Conservation (phyloP, 2,797 vertebrate genomes). For the Lagothrix lagotricha region DNA sequence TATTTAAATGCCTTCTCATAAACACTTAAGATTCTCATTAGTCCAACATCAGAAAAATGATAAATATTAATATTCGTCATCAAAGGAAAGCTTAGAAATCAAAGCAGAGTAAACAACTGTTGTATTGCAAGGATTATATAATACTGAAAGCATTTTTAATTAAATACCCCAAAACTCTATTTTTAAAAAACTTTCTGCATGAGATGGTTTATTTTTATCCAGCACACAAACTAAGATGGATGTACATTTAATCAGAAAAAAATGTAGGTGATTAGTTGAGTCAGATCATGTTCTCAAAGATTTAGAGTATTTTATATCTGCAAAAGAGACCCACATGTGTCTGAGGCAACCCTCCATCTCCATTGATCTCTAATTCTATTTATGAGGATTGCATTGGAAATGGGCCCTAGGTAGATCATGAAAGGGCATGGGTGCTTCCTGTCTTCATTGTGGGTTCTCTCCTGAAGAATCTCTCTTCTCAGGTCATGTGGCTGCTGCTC, state of each 20-base stretch:
- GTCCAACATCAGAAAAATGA: slow-evolving; percentile 83
- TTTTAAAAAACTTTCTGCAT: slow-evolving; percentile 27
- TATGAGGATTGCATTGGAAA: background rate
- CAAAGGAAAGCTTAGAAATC: slow-evolving; percentile 85
- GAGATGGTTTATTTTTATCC: slow-evolving; percentile 68
- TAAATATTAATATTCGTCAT: slow-evolving; percentile 88
- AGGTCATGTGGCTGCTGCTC: background rate
- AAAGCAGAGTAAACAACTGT: slow-evolving; percentile 84
- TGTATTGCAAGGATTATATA: slow-evolving; percentile 81
- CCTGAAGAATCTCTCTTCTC: background rate
- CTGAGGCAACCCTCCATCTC: background rate
- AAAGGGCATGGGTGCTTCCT: background rate
- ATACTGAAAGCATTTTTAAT: slow-evolving; percentile 74
- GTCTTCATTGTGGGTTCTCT: background rate
- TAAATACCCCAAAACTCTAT: slow-evolving; percentile 48
- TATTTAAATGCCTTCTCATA: slow-evolving; percentile 82
- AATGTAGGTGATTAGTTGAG: slow-evolving; percentile 3
- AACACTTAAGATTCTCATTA: slow-evolving; percentile 85
- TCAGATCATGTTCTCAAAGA: slow-evolving; percentile 26
- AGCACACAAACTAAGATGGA: slow-evolving; percentile 45
- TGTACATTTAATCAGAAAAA: slow-evolving; percentile 44
- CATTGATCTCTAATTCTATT: slow-evolving; percentile 12
- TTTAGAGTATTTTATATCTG: background rate
- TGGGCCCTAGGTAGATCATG: background rate
- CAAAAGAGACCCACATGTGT: background rate